Evolutionary conservation across 1,140 invertebrate species (phyloP), one percentile per base, ranked within the genome.

Genomic region (Thaumatotibia leucotreta): DNA sequence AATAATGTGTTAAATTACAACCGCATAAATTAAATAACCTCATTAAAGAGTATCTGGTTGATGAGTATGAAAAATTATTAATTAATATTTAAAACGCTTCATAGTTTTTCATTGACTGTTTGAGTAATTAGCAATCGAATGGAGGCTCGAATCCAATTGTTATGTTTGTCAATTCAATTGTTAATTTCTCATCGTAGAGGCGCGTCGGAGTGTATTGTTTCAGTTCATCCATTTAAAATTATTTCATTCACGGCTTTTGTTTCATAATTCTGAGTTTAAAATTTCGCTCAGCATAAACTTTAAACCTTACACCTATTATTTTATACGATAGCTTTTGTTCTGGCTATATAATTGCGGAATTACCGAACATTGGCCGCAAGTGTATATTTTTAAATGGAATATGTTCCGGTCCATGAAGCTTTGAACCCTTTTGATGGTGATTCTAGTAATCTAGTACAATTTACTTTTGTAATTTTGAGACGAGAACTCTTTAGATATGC

Each of bases 91-190:
- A 75, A 80, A 82, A 83, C 81, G 80, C 80, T 72, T 69, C 76
- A 76, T 73, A 75, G 68, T 69, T 54, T 72, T 76, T 76, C 75
- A 79, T 67, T 65, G 66, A 72, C 63, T 77, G 71, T 79, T 78
- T 75, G 74, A 86, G 79, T 86, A 84, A 85, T 86, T 85, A 84
- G 77, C 75, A 69, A 74, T 76, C 73, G 79, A 68, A 79, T 72
- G 74, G 61, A 75, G 73, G 70, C 50, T 50, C 65, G 65, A 75
- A 80, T 78, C 75, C 76, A 79, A 84, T 84, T 79, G 71, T 77
- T 75, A 76, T 77, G 74, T 79, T 76, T 82, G 76, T 81, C 74
- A 77, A 82, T 84, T 76, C 72, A 74, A 77, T 81, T 80, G 79
- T 82, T 80, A 78, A 80, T 82, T 82, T 80, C 67, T 81, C 78